Percentiles rank a stretch among this genome's conserved stretches.
These are phyloP conservation scores for Pinctada fucata DNA, from an alignment of 2,888 invertebrate genomes.

Conservation along the genomic window DNA sequence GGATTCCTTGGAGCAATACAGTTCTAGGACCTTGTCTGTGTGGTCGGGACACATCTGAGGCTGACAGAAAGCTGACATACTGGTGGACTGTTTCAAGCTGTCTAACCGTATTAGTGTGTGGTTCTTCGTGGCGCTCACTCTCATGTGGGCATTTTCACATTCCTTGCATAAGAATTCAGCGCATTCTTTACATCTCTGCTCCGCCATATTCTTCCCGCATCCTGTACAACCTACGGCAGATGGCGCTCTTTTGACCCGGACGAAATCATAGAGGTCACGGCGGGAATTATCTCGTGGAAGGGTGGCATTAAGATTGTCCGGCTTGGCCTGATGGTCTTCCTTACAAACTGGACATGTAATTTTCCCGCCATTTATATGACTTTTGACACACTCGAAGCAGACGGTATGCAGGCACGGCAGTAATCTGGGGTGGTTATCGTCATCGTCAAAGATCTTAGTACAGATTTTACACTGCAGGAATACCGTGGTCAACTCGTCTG, in stretches of 20 bases:
- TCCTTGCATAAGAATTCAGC: slow-evolving; percentile 32
- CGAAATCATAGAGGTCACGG: slow-evolving; percentile 38
- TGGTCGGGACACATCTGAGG: slow-evolving; percentile 27
- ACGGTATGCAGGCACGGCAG: slow-evolving; percentile 39
- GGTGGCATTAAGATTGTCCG: neutral
- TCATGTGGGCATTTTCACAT: slow-evolving; percentile 29
- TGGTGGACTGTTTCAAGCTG: slow-evolving; percentile 20
- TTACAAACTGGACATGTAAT: slow-evolving; percentile 30
- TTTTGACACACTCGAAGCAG: slow-evolving; percentile 31
- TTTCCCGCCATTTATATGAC: neutral
- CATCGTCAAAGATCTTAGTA: slow-evolving; percentile 14
- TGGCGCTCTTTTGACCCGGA: slow-evolving; percentile 36
- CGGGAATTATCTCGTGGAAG: slow-evolving; percentile 35
- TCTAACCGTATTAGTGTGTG: slow-evolving; percentile 31
- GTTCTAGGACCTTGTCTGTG: slow-evolving; percentile 17
- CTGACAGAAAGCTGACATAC: slow-evolving; percentile 26
- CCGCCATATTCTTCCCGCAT: slow-evolving; percentile 22
- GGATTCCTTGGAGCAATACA: slow-evolving; percentile 31
- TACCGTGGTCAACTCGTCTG: slow-evolving; percentile 27
- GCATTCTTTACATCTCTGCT: slow-evolving; percentile 33
- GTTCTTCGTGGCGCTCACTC: slow-evolving; percentile 15
- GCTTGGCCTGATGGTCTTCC: slow-evolving; percentile 10
- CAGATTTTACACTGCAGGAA: slow-evolving; percentile 36
- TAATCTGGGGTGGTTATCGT: slow-evolving; percentile 27
- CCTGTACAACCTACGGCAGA: slow-evolving; percentile 25